Base-by-base conservation (phyloP, 1,140 invertebrate species). In the Aphis craccivora region DNA sequence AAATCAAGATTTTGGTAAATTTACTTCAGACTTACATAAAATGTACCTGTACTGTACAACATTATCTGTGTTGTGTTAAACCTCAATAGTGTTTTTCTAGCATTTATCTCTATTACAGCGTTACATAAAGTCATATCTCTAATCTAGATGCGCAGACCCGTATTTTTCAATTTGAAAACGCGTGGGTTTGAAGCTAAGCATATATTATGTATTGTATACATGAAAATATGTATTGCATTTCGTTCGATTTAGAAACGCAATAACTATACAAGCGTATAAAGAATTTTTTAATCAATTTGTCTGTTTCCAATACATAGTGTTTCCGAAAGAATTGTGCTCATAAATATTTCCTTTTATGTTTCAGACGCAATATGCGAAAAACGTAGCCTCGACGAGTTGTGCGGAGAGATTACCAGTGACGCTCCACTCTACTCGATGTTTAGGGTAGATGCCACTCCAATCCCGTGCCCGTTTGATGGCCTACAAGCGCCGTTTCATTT, bases 341-440 rank as follows among this genome's bases (percentile, higher is more conserved):
- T 37, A 37, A 89, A 37, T 89, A 37, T 89, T 53, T 89, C 9
- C n/a, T n/a, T 35, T 89, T n/a, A 35, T 92, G 76, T 93, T 93
- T 40, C 35, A 93, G 91, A 84, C 25, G 48, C 91, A 55, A 51
- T 93, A n/a, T 86, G 89, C 40, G 90, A 94, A 87, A 93, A 53
- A 88, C 97, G 25, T 95, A 55, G 45, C 40, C 45, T 98, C 94
- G 96, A 97, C 83, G 97, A 97, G 93, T 95, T 98, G 93, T 98
- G 98, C 95, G 97, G 97, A 67, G 96, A 97, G 94, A 98, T 98
- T 95, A 98, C 97, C 8, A 98, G 98, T 25, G 98, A 98, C 95
- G 98, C 98, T 11, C 96, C 98, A 91, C 96, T 98, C 2, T 98
- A 97, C 95, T 98, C 98, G 88, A 97, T 98, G 97, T 98, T 99